phyloP scores from a whole-genome alignment of 2,113 vertebrate species.

The Carassius gibelio region DNA sequence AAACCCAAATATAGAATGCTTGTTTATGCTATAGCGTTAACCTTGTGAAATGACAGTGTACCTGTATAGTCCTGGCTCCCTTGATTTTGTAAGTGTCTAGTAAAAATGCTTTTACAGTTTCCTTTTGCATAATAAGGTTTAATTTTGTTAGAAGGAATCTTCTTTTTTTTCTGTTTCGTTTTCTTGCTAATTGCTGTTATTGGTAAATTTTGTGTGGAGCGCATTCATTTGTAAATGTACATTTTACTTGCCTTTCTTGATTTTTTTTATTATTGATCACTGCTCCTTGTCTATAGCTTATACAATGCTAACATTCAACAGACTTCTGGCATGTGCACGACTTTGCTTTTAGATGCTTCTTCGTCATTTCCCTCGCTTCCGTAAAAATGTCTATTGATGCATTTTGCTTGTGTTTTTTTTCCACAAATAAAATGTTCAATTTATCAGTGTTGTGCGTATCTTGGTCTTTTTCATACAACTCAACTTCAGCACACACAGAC shows the following conservation, averaged over 20 bases:
- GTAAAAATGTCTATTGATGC: constrained; percentile 99
- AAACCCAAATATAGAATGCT: constrained; percentile 96
- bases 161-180: constrained; percentile 66
- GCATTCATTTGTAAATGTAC: constrained; percentile 95
- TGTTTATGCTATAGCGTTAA: constrained; percentile 94
- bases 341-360: constrained; percentile 96
- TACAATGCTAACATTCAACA: constrained; percentile 97
- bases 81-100: constrained; percentile 94
- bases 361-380: constrained; percentile 95
- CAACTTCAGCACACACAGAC: not conserved
- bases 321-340: constrained; percentile 99
- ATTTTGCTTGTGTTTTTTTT: constrained; percentile 99
- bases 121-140: constrained; percentile 86
- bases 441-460: constrained; percentile 70
- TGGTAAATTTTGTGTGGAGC: constrained; percentile 97
- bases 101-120: constrained; percentile 89
- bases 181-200: constrained; percentile 90
- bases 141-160: constrained; percentile 78
- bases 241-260: constrained; percentile 60
- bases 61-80: constrained; percentile 89
- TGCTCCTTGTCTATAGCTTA: constrained; percentile 97
- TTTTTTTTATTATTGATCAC: constrained; percentile 78
- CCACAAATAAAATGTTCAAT: constrained; percentile 99
- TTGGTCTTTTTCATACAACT: constrained; percentile 21
- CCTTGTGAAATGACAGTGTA: constrained; percentile 80